Base-by-base conservation (phyloP, 2,888 invertebrate genomes). In the Diadegma fenestrale region DNA sequence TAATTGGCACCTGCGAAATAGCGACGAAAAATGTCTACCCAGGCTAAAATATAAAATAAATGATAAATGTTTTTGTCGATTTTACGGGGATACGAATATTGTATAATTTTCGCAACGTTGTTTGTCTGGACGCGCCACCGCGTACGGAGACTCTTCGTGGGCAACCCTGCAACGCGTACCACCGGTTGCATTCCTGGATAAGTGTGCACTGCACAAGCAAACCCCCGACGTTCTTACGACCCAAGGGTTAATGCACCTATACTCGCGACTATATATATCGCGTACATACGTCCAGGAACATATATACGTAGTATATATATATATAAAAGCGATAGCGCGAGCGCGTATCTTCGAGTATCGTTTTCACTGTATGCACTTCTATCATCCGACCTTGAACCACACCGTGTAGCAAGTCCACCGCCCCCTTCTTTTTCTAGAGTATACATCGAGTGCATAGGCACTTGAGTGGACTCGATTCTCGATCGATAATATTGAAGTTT, bases 161-260 rank as follows among this genome's bases (percentile, higher is more conserved):
- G 41, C 80, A 72, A 64, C 64, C 80, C 63, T 41, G 80, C 26
- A 73, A 54, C 83, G 83, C 85, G 84, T 84, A 85, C 78, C 69
- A 78, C 85, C 79, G 84, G 86, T 87, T 82, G 87, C 88, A 88
- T 88, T 88, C 88, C 88, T 88, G 83, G 85, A 87, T 88, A 88
- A 88, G 87, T 88, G 87, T 85, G 82, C 78, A 71, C 58, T 69
- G 84, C 86, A 76, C 79, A 41, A 84, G 69, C 72, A 80, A 84
- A 80, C 54, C 73, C 85, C 72, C 72, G 81, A 66, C 80, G 77
- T 72, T 80, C 76, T 61, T 83, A 77, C 64, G 71, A 77, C 69
- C 83, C 43, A 79, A 84, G 88, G 88, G 88, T 88, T 87, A 88
- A 88, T 87, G 88, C 85, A 88, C 88, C 83, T 87, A 80, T 68